A percentile compares a stretch with the other conserved stretches of the same genome.
Evolutionary conservation across 2,797 vertebrate species (phyloP).

Genomic region (Lagodon rhomboides): DNA sequence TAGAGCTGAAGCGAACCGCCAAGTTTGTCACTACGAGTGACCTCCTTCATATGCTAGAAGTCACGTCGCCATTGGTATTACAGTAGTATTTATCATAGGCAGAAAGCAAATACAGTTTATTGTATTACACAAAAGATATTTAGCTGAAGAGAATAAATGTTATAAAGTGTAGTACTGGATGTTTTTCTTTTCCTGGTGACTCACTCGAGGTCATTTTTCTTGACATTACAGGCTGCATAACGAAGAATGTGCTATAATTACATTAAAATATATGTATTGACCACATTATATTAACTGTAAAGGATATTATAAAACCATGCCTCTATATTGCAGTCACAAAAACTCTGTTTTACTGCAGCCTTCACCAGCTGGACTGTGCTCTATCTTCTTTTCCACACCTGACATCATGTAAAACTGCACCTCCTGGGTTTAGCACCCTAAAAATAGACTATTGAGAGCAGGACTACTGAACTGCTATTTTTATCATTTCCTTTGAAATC

Average conservation of each 20-base stretch:
- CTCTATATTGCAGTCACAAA: background rate
- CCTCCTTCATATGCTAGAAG: background rate
- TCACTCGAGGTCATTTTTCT: background rate
- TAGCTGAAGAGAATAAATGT: background rate
- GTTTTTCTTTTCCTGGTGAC: slow-evolving; percentile 5
- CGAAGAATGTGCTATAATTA: background rate
- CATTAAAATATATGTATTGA: background rate
- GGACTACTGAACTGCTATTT: slow-evolving; percentile 24
- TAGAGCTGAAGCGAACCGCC: background rate
- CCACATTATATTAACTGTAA: background rate
- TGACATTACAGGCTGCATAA: background rate
- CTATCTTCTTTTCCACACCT: slow-evolving; percentile 23
- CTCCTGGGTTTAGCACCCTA: slow-evolving; percentile 24
- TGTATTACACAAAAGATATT: background rate
- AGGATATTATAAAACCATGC: background rate
- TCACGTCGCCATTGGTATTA: background rate
- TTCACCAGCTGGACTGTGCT: slow-evolving; percentile 6
- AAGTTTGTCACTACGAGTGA: background rate
- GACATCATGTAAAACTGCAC: slow-evolving; percentile 36
- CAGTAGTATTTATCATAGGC: too few relatives aligned
- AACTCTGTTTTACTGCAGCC: background rate
- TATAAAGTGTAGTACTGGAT: background rate
- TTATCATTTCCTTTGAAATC: slow-evolving; percentile 27
- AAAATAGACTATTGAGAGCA: slow-evolving; percentile 43
- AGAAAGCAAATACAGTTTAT: background rate